Percentiles rank a stretch among this genome's conserved stretches.
Evolutionary conservation across 2,888 invertebrate genomes (phyloP).

Genomic region (Ditylenchus weischeri): DNA sequence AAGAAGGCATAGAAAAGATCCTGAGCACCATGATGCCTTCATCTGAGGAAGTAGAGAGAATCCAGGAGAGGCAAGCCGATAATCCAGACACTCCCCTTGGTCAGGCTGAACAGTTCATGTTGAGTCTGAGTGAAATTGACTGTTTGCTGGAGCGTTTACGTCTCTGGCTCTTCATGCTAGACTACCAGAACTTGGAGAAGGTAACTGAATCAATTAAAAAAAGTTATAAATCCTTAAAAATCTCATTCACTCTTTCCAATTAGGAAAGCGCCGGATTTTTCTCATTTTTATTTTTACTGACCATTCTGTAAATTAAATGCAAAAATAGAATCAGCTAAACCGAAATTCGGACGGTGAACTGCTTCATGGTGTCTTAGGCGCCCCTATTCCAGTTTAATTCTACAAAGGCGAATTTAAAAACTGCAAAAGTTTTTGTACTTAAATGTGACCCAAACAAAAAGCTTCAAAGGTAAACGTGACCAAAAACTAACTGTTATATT

Average conservation of each 20-base stretch:
- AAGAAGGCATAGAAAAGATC: slow-evolving; percentile 79
- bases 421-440: too few species aligned
- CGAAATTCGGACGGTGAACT: too few species aligned
- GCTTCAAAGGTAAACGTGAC: too few species aligned
- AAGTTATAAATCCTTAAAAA: too few species aligned
- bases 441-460: too few species aligned
- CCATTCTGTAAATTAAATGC: too few species aligned
- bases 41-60: slow-evolving; percentile 70
- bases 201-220: slow-evolving; percentile 62
- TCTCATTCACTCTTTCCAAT: too few species aligned
- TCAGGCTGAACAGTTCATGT: slow-evolving; percentile 95
- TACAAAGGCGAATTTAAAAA: not conserved
- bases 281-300: too few species aligned
- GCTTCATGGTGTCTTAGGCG: too few species aligned
- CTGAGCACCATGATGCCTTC: slow-evolving; percentile 91
- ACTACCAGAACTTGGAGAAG: slow-evolving; percentile 91
- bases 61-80: slow-evolving; percentile 79
- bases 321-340: too few species aligned
- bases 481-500: not conserved
- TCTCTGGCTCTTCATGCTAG: slow-evolving; percentile 96
- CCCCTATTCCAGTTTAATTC: too few species aligned
- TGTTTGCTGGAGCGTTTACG: slow-evolving; percentile 82
- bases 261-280: not conserved
- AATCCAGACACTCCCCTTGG: slow-evolving; percentile 86
- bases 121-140: slow-evolving; percentile 89